Evolutionary conservation across 2,888 invertebrate genomes (phyloP).

Genomic region (Teleiodes luculella): DNA sequence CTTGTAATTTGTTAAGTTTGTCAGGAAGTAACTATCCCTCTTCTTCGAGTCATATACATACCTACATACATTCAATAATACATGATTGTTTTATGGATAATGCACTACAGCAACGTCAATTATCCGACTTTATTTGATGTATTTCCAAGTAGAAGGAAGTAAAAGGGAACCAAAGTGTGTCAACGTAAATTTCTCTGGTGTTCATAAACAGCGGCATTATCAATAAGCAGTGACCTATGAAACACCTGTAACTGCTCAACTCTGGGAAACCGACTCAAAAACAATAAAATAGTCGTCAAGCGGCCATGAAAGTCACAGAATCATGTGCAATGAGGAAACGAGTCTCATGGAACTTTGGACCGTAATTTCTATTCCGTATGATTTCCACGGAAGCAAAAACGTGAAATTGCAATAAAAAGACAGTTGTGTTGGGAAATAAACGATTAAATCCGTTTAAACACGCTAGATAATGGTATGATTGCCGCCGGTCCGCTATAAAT

Average conservation of each 20-base stretch:
- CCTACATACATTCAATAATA: too few relatives aligned
- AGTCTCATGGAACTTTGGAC: neutral
- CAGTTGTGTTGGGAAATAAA: conserved; percentile 30
- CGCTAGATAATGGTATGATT: conserved; percentile 28
- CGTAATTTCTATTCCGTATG: conserved; percentile 8
- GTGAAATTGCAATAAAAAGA: conserved; percentile 32
- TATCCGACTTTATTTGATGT: too few relatives aligned
- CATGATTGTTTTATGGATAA: too few relatives aligned
- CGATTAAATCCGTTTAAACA: conserved; percentile 28
- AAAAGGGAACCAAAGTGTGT: neutral
- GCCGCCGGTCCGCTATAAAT: conserved; percentile 31
- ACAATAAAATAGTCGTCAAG: neutral
- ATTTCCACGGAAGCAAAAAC: conserved; percentile 26
- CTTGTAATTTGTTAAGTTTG: too few relatives aligned
- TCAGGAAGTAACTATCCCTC: too few relatives aligned
- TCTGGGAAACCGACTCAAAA: neutral
- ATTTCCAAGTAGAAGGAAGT: neutral
- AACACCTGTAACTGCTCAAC: neutral
- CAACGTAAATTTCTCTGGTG: neutral
- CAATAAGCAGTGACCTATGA: neutral
- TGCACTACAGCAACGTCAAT: too few relatives aligned
- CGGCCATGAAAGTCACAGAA: conserved; percentile 3
- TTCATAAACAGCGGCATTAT: neutral
- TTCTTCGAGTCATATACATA: too few relatives aligned
- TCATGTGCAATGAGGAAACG: conserved; percentile 1